Base-by-base conservation (phyloP, 2,113 vertebrate genomes). In the Blennius ocellaris region DNA sequence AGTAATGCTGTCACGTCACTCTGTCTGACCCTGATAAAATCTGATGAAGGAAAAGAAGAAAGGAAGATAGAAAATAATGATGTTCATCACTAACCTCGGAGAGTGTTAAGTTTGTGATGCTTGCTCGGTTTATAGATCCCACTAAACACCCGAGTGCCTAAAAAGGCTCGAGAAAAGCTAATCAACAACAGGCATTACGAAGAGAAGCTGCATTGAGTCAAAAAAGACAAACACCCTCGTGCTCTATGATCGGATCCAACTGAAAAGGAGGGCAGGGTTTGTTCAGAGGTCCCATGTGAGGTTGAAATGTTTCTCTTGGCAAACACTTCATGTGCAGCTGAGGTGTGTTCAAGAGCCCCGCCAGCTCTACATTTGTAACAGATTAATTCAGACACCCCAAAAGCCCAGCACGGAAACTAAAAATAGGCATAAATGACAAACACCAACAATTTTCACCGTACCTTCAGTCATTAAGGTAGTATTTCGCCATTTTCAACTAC, bases 261-360 rank as follows among this genome's bases (percentile, higher is more conserved):
- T 21, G n/a, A 21, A 17, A 37, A 56, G 11, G 12, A 47, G 12
- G 39, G 44, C n/a, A 1, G 43, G 52, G 73, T 39, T 73, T 68
- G 44, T 64, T 51, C 17, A 65, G 30, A 56, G 50, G 39, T 58
- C 62, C 62, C 57, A 58, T 17, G 72, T 11, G 58, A 65, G 43
- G 55, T 58, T 67, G 36, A 69, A 58, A 8, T 43, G 48, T 55
- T 69, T 69, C 76, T 52, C 49, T 47, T 64, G 44, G 64, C 57
- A 59, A 54, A 48, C 7, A 36, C 73, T 64, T 62, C 38, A 44
- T 49, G 41, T 12, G 21, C 38, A 59, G 21, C 50, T 62, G 8
- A 63, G 58, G 62, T 43, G 44, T 54, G 56, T 62, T 58, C 51
- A 40, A 71, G 36, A 54, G 37, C 47, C 45, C 54, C 65, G 63